Base-by-base conservation (phyloP, 1,140 invertebrate genomes). In the Drosophila serrata region DNA sequence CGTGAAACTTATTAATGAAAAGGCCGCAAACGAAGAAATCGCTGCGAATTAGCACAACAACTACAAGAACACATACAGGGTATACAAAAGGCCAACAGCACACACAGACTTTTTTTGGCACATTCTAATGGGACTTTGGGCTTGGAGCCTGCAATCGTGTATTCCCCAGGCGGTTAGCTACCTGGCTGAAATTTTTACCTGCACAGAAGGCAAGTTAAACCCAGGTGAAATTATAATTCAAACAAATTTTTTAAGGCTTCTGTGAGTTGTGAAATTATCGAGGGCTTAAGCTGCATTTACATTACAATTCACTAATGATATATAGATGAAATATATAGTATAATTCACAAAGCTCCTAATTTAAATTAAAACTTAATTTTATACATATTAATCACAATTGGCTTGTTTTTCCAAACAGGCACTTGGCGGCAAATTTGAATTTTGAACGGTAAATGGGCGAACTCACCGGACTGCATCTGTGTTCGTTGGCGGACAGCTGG, bases 1-100 rank as follows among this genome's bases (percentile, higher is more conserved):
- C 85, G 85, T 90, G 85, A 90, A 90, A 90, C 81, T 90, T 90
- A 90, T 90, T 90, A 90, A 90, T 90, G 78, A 85, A 85, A 90
- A 90, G 86, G 78, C 78, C 86, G 78, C 86, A 33, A 75, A 85
- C 39, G 35, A 87, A 77, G 55, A 90, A 78, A 88, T 88, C 59
- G 59, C 82, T 61, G 58, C 63, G 79, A 82, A 84, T 82, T 84
- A 81, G 60, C 72, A 48, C 76, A 80, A 80, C 70, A 82, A 75
- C 81, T 63, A 63, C 27, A 65, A 75, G 39, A 67, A 43, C 33
- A 69, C 48, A 29, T 45, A 24, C 68, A 42, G 35, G 39, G 58
- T 60, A 27, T 46, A 70, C 55, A 63, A 63, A 33, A 60, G 13
- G 9, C 56, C 56, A 63, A 48, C 24, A 48, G 2, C 17, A 17